These are phyloP conservation scores for Mizuhopecten yessoensis DNA, from an alignment of 1,140 invertebrate genomes.

Conservation along the genomic window DNA sequence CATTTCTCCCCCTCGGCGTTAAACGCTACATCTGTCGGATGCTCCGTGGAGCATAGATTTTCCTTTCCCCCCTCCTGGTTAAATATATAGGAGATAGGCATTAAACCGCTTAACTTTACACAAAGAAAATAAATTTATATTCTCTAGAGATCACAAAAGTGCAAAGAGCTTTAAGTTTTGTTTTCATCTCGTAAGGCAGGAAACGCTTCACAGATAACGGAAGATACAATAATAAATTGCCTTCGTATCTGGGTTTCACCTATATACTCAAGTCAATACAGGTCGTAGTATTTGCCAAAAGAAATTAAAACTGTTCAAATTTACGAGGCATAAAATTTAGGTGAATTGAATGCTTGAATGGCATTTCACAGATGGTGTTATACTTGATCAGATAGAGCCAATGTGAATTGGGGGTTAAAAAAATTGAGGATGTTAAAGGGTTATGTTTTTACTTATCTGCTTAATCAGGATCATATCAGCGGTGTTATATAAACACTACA, in stretches of 20 bases:
- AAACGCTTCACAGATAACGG: not conserved
- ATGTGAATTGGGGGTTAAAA: not conserved
- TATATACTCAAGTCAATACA: not conserved
- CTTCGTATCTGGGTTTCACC: not conserved
- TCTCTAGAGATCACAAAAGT: not conserved
- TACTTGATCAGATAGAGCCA: not conserved
- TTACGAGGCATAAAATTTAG: not conserved
- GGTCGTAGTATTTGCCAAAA: not conserved
- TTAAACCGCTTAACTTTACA: not conserved
- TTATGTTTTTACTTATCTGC: not conserved
- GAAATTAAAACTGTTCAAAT: slow-evolving; percentile 8
- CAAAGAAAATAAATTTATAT: slow-evolving; percentile 12
- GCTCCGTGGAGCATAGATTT: not conserved
- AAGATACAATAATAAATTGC: slow-evolving; percentile 25
- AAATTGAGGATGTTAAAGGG: slow-evolving; percentile 11
- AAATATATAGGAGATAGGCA: not conserved
- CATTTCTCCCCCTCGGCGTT: not conserved
- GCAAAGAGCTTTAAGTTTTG: not conserved
- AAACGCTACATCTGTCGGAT: not conserved
- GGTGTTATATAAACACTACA: not conserved
- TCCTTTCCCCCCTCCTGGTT: not conserved
- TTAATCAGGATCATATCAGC: not conserved
- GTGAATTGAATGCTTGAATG: not conserved
- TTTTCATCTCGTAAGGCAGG: not conserved
- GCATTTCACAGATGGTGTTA: not conserved